Conservation (phyloP, 2,797 vertebrate genomes). For the Merluccius polli region DNA sequence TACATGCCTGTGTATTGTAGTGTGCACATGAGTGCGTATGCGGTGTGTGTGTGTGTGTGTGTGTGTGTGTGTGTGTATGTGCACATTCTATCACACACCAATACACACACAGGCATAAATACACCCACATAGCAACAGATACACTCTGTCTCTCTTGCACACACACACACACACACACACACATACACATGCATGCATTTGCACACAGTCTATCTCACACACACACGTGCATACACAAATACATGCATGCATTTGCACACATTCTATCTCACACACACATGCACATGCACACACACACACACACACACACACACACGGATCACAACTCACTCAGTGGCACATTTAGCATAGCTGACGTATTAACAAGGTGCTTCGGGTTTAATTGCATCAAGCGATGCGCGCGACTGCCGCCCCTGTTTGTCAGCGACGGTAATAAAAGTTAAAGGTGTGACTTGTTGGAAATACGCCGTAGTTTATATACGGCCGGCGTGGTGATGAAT, state of each 20-base stretch:
- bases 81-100: neutral
- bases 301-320: neutral
- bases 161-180: neutral
- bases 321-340: conserved; percentile 3
- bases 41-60: neutral
- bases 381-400: conserved; percentile 38
- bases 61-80: neutral
- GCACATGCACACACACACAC: neutral
- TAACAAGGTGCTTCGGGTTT: conserved; percentile 45
- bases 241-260: neutral
- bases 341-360: conserved; percentile 20
- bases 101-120: neutral
- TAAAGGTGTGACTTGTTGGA: conserved; percentile 58
- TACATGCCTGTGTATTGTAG: neutral
- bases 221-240: neutral
- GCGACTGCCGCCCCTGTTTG: conserved; percentile 26
- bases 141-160: neutral
- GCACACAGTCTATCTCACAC: neutral
- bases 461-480: conserved; percentile 62
- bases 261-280: neutral
- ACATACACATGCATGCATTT: neutral
- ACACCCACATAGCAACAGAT: too few species aligned
- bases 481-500: conserved; percentile 66
- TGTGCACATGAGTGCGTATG: neutral
- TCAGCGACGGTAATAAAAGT: conserved; percentile 47